Evolutionary conservation across 2,797 vertebrate species (phyloP), one percentile per base, ranked within the genome.

Genomic region (Furcifer pardalis): DNA sequence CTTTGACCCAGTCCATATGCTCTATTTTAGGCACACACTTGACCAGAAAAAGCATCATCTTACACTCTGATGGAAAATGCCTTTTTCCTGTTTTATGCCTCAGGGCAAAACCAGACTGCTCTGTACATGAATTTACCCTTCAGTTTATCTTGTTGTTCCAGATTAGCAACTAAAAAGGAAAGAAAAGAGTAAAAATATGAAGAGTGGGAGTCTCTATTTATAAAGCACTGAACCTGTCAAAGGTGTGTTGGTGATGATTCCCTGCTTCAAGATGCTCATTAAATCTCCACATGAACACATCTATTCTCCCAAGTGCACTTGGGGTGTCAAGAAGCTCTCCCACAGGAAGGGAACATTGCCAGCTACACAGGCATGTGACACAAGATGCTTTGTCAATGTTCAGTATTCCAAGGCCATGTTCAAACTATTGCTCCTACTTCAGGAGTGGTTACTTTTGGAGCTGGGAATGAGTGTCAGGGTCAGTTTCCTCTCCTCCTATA

Each of bases 201-300:
- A 72, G 81, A 65, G 85, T 79, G 62, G 85, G 84, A 79, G 56
- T 89, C 87, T 87, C 86, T 88, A 81, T 89, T 92, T 93, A 91
- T 89, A 94, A 95, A 93, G n/a, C 73, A 91, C 86, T 91, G 93
- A 94, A 95, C 93, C 93, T 86, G 5, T 93, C 90, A 94, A 94
- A 94, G 8, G 1, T 82, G 7, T 73, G 72, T 91, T 96, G 94
- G 95, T 96, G 95, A 94, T 95, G 94, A 88, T 94, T 95, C 95
- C 94, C 96, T 96, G 95, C 95, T 96, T 95, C 95, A 95, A 94
- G 92, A 93, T 92, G 94, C 42, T 96, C 95, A 96, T 96, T 95
- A 95, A 95, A 80, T 85, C 80, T 91, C 91, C 59, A 76, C 93
- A 93, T 94, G 95, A 95, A 95, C 92, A 95, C 93, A 93, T 90